Evolutionary conservation across 2,113 vertebrate species (phyloP).

Genomic region (Cinclus mexicanus): DNA sequence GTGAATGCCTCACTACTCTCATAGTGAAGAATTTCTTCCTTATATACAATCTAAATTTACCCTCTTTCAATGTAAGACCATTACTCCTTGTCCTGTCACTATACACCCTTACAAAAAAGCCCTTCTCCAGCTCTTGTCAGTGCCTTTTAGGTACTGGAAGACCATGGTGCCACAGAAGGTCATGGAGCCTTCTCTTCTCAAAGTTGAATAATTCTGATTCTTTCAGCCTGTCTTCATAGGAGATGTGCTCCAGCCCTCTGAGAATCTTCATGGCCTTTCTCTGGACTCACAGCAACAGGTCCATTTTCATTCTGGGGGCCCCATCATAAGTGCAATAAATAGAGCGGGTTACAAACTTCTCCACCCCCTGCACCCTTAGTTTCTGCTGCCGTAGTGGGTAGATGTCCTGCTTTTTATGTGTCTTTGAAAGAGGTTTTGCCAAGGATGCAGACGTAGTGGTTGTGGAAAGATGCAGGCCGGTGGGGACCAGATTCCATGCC

Average conservation of each 20-base stretch:
- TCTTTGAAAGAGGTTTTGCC: not conserved
- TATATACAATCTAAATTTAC: not conserved
- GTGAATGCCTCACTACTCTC: not conserved
- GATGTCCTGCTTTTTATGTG: not conserved
- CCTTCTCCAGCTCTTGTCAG: not conserved
- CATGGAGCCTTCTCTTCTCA: not conserved
- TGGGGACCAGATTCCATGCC: not conserved
- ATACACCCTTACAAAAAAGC: not conserved
- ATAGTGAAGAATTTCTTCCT: not conserved
- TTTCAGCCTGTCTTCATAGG: not conserved
- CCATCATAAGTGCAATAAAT: not conserved
- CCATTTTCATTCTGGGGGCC: not conserved
- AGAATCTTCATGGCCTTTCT: not conserved
- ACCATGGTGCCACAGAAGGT: not conserved
- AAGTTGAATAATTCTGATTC: not conserved
- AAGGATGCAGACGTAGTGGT: fast-evolving
- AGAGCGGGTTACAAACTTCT: not conserved
- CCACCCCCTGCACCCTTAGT: not conserved
- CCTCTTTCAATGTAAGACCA: not conserved
- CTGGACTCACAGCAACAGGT: not conserved
- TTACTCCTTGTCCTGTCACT: not conserved
- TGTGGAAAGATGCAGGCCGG: fast-evolving
- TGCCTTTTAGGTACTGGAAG: not conserved
- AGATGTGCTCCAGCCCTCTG: not conserved
- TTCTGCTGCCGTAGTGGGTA: not conserved